Evolutionary conservation across 1,140 invertebrate genomes (phyloP).

Genomic region (Drosophila punjabiensis): DNA sequence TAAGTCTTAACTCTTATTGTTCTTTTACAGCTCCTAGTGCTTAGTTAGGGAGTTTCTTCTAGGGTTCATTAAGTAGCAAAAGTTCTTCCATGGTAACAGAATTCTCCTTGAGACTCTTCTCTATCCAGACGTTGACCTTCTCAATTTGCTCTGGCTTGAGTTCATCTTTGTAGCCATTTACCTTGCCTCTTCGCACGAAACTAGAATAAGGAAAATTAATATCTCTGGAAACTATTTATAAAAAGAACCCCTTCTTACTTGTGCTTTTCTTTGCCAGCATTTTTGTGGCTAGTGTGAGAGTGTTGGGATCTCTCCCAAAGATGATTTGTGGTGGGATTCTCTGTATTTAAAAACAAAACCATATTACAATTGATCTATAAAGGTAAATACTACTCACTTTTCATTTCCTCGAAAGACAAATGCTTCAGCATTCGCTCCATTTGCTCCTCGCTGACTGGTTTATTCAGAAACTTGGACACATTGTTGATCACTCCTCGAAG

Average conservation of each 20-base stretch:
- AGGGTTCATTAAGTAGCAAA: conserved; percentile 22
- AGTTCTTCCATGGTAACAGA: conserved; percentile 51
- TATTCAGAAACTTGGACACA: conserved; percentile 61
- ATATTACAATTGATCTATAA: not conserved
- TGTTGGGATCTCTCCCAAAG: conserved; percentile 34
- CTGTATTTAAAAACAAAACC: conserved; percentile 5
- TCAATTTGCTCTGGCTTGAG: conserved; percentile 45
- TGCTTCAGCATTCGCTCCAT: conserved; percentile 65
- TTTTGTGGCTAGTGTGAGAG: not conserved
- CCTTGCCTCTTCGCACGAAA: conserved; percentile 61
- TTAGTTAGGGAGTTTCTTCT: not conserved
- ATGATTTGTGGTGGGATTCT: conserved; percentile 70
- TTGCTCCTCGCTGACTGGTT: conserved; percentile 48
- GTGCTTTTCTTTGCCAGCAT: conserved; percentile 37
- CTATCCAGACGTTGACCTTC: conserved; percentile 31
- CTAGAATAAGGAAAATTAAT: conserved; percentile 18
- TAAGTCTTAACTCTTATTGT: no score
- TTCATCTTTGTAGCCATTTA: conserved; percentile 69
- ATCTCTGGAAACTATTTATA: not conserved
- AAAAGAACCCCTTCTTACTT: conserved; percentile 22
- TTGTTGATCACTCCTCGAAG: conserved; percentile 56
- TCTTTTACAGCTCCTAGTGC: no score
- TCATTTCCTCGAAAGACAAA: conserved; percentile 79
- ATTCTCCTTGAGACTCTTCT: conserved; percentile 14
- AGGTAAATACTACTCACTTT: conserved; percentile 29